Evolutionary conservation across 2,113 vertebrate species (phyloP), one percentile per base, ranked within the genome.

Genomic region (Rhinolophus sinicus): DNA sequence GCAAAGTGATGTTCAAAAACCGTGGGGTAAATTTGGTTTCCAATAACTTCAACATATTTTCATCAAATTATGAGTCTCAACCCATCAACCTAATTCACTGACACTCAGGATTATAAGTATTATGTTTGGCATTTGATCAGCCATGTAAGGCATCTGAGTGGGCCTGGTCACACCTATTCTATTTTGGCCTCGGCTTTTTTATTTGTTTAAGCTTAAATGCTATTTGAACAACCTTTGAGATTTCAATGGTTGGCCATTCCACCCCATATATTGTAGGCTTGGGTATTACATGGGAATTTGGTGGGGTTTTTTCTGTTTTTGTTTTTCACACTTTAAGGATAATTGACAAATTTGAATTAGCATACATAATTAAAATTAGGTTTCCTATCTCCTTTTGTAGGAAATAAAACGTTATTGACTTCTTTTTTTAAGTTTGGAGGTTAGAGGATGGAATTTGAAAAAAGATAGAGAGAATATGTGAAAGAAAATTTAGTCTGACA

Each of bases 121-220:
- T 52, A 58, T 18, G 1, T 88, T 83, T 96, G 89, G 44, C 44
- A 64, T 94, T 73, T 84, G 33, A 67, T 75, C 58, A 88, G 28
- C 21, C 77, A 81, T 75, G 82, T 91, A 93, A 86, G 73, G n/a
- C 30, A 56, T 94, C 67, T 85, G 72, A 93, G 24, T 90, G 81
- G 33, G 52, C 47, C 35, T 95, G 47, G 8, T 97, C 76, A 96
- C 11, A 85, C 35, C 40, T 93, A 52, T 76, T 96, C 44, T 84
- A 40, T 90, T 96, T 94, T 96, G 92, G 13, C 16, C 21, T 44
- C n/a, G 35, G 21, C 50, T 58, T 93, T 95, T 96, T 93, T 38
- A 77, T 76, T 95, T 73, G 21, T 92, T 96, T 88, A 91, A 90
- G 15, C 30, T 67, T 69, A 94, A 54, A 82, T 91, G 26, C 22